Base-by-base conservation (phyloP, 2,888 invertebrate species). In the Callosobruchus maculatus region DNA sequence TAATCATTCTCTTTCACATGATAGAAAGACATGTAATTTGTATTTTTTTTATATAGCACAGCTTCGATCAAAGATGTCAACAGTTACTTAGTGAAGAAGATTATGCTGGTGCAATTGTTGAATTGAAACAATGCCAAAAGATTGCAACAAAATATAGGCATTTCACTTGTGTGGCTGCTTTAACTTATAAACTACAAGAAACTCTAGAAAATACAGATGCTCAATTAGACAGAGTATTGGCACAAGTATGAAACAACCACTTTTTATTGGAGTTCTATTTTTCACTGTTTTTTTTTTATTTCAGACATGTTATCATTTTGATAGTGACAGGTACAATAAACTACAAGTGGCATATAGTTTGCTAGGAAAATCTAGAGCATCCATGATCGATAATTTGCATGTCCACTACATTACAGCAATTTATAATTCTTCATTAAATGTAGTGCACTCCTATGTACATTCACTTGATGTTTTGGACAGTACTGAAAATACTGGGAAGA, bases 331-430 rank as follows among this genome's bases (percentile, higher is more conserved):
- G 5, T 99, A 98, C 84, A 90, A 91, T 13, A 94, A 96, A 80
- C 88, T 98, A 0, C 95, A 96, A 83, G 92, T 92, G 79, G 98
- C 98, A 0, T 99, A 97, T 84, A 91, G 92, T 67, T 88, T 98
- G 22, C 87, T 99, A 2, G 97, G 97, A 0, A 98, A 98, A 87
- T 95, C 95, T 0, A 93, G 97, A 87, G 93, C 94, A 0, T 96
- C 97, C 0, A 95, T 97, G 92, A 86, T 87, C 69, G 98, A 98
- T 85, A 97, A 97, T 85, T 87, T 98, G 13, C 96, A 97, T 80
- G 97, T 98, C 92, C 97, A 98, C 85, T 97, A 96, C 82, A 95
- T 97, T 0, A 96, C 96, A 68, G 95, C 97, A 0, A 95, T 98
- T 68, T 97, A 95, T 79, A 94, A 93, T 77, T 91, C 93, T 0